Base-by-base conservation (phyloP, 2,113 vertebrate genomes). In the Bothrops jararaca region DNA sequence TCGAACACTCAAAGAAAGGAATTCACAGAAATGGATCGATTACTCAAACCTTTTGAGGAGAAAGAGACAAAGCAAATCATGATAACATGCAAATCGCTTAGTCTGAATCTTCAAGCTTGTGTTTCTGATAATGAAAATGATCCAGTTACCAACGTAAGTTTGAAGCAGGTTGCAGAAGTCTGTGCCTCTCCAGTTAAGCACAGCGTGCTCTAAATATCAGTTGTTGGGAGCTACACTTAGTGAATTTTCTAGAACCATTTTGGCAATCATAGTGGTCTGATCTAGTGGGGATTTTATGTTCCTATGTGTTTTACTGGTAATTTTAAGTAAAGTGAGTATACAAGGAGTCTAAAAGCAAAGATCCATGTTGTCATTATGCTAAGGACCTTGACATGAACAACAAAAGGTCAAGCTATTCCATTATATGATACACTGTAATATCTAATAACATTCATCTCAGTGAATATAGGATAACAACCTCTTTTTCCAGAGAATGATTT, bases 91-190 rank as follows among this genome's bases (percentile, higher is more conserved):
- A 98, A 97, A 96, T 98, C 98, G 1, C 98, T 99, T 88, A 98
- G 94, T 97, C 97, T 99, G 92, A 98, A 98, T 95, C 98, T 99
- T 92, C 99, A 99, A 96, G 98, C 98, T 93, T 99, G 98, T 93
- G 95, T 99, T 93, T 98, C 96, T 18, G 99, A 99, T 95, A 98
- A 96, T 88, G 99, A 99, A 95, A 98, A 96, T 5, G 98, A 98
- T 93, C 99, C 98, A 0, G 22, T 97, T 91, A 99, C 99, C 0
- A 99, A 99, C 3, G 99, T 99, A 97, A 98, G 98, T 92, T 94
- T 91, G 45, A 92, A 90, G 23, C 20, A 24, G 23, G 50, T 15
- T 58, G 23, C 11, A 7, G 57, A 69, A 34, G 53, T 26, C 12
- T 42, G 11, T 90, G 34, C 74, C 39, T 42, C 34, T 80, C 18